A percentile compares a stretch with the other conserved stretches of the same genome.
Evolutionary conservation across 2,797 vertebrate species (phyloP).

Genomic region (Xenentodon cancila): DNA sequence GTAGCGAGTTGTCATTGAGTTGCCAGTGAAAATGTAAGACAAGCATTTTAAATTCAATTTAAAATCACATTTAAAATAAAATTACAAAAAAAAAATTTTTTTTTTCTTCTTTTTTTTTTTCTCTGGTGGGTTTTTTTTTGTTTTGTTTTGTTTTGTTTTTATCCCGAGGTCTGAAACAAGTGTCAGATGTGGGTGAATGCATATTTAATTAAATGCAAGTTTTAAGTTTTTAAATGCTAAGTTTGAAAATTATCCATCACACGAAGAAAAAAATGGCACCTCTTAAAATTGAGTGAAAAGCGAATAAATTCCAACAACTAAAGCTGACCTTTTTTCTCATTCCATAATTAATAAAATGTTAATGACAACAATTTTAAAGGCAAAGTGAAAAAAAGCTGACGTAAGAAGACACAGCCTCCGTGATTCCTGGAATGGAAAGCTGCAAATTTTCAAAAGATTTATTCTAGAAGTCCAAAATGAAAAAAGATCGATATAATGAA

Average conservation of each 20-base stretch:
- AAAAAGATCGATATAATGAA: conserved; percentile 59
- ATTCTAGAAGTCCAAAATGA: conserved; percentile 28
- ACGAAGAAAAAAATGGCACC: conserved; percentile 23
- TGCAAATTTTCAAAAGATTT: conserved; percentile 40
- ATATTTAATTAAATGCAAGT: not conserved
- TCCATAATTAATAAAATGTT: conserved; percentile 65
- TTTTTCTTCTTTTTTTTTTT: too few species aligned
- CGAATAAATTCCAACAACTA: conserved; percentile 65
- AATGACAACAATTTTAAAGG: conserved; percentile 42
- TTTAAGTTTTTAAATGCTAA: conserved; percentile 34
- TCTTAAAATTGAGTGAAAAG: conserved; percentile 39
- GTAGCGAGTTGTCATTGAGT: conserved; percentile 9
- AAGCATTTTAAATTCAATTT: conserved; percentile 15
- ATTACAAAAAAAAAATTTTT: too few species aligned
- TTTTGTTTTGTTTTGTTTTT: conserved; percentile 15
- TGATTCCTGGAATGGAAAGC: conserved; percentile 24
- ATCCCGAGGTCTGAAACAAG: not conserved
- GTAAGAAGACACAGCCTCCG: conserved; percentile 13
- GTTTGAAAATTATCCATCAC: conserved; percentile 43
- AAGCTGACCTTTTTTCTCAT: conserved; percentile 66
- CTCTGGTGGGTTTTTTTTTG: not conserved
- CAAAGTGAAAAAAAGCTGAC: conserved; percentile 33
- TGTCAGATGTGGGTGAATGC: conserved; percentile 3
- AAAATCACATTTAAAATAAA: conserved; percentile 33
- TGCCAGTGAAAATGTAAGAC: not conserved